Conservation (phyloP, 2,113 vertebrate species). For the Baryphthengus martii region DNA sequence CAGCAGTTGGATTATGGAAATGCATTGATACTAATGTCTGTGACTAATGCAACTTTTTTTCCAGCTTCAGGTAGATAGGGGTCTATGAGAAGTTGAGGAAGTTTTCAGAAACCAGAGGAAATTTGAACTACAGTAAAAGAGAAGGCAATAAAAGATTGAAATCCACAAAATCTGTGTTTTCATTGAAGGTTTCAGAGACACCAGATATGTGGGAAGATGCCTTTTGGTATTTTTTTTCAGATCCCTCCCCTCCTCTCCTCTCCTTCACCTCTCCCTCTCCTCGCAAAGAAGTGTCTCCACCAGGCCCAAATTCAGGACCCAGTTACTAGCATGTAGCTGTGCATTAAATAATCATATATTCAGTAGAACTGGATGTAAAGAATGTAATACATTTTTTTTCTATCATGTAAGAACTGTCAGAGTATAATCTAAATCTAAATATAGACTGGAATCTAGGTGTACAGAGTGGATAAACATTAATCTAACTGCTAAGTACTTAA, state of each 20-base stretch:
- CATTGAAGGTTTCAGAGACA: neutral
- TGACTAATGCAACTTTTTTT: neutral
- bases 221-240: neutral
- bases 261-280: accelerated
- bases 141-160: neutral
- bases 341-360: neutral
- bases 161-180: neutral
- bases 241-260: too few species aligned
- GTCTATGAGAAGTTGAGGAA: neutral
- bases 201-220: accelerated
- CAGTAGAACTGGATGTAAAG: neutral
- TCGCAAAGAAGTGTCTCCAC: neutral
- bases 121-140: neutral
- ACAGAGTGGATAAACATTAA: neutral
- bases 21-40: neutral
- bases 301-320: neutral
- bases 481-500: neutral
- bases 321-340: neutral
- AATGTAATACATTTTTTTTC: neutral
- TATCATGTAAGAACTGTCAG: neutral
- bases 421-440: neutral
- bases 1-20: neutral
- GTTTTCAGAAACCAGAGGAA: neutral
- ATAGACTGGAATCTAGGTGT: neutral
- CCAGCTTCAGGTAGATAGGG: neutral